A percentile compares a stretch with the other conserved stretches of the same genome.
phyloP scores from a whole-genome alignment of 2,888 invertebrate species.

The Agrochola litura region DNA sequence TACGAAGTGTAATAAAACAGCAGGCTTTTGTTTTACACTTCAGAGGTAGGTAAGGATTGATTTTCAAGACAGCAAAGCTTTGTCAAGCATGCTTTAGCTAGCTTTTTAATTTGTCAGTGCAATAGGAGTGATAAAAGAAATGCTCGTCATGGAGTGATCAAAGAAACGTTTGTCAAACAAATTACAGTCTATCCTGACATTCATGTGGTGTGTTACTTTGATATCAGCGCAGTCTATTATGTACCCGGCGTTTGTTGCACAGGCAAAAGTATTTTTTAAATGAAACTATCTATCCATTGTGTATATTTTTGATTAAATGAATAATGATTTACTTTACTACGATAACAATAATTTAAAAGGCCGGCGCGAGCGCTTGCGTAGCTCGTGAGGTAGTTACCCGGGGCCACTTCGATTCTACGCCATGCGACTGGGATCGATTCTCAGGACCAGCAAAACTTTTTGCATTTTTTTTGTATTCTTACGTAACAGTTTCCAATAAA shows the following conservation, averaged over 20 bases:
- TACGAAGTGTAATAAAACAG: background rate
- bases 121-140: background rate
- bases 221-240: background rate
- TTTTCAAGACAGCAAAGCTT: slow-evolving; percentile 10
- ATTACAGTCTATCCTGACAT: background rate
- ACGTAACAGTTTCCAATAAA: background rate
- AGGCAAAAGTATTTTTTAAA: too few relatives aligned
- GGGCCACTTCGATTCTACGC: background rate
- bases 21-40: background rate
- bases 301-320: too few relatives aligned
- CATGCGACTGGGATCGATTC: background rate
- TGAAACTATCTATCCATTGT: too few relatives aligned
- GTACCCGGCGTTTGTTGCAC: background rate
- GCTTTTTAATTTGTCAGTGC: background rate
- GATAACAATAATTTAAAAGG: background rate
- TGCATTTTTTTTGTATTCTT: background rate
- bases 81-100: slow-evolving; percentile 18
- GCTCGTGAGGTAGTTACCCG: background rate
- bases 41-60: background rate
- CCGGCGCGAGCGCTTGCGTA: background rate
- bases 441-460: background rate
- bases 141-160: background rate
- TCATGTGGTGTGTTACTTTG: background rate
- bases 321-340: too few relatives aligned
- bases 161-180: background rate